Base-by-base conservation (phyloP, 2,888 invertebrate genomes). In the Pristionchus mayeri region DNA sequence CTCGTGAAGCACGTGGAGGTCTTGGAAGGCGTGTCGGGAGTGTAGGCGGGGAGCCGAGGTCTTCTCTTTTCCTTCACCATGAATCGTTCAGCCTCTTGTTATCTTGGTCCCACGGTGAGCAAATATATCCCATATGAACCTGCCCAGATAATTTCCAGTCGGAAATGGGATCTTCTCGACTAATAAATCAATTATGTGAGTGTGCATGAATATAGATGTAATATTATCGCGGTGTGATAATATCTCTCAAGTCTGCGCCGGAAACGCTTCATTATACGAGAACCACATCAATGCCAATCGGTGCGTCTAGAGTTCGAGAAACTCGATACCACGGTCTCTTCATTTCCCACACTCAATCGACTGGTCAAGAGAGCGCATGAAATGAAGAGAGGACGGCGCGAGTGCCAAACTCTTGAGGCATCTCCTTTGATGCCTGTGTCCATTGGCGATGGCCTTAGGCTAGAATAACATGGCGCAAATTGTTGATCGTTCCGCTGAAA, bases 61-160 rank as follows among this genome's bases (percentile, higher is more conserved):
- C 71, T 24, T 16, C 37, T 24, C 71, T 44, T 40, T 40, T 71
- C 71, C 7, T 24, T 18, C 71, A 4, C 71, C 71, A 40, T 71
- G n/a, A 40, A 71, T 71, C 6, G n/a, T 71, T 71, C 71, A 71
- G 37, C n/a, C 40, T 44, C 71, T 44, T 71, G 71, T 71, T 71
- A 71, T 71, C 71, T 71, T 71, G 71, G 37, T 71, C 40, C n/a
- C 71, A n/a, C n/a, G 30, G 21, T 18, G 63, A 27, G 63, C 63
- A 63, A 63, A 63, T 63, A 63, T 57, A 24, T 71, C 40, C 71
- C 37, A 71, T 71, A 71, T 71, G 71, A 71, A 40, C 24, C 71
- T 11, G 40, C 71, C 7, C 27, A 2, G 54, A 40, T 24, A 44
- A 44, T 6, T 4, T n/a, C n/a, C 37, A 67, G 1, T 63, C 21